Evolutionary conservation across 1,140 invertebrate species (phyloP).

Genomic region (Phymorhynchus buccinoides): DNA sequence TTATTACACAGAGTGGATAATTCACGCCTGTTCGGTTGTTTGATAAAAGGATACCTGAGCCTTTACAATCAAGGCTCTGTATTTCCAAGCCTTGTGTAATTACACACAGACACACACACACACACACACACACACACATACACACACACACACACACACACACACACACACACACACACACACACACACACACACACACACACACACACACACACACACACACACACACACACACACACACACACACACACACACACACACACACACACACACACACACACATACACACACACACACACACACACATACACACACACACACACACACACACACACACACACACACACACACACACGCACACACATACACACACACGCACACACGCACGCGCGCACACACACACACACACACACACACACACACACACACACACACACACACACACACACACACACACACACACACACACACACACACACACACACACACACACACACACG

Average conservation of each 20-base stretch:
- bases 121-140: too few relatives aligned
- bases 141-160: too few relatives aligned
- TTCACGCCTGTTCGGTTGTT: too few relatives aligned
- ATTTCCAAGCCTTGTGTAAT: too few relatives aligned
- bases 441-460: constrained; percentile 17
- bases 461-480: not conserved
- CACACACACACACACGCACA: constrained; percentile 9
- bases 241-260: constrained; percentile 10
- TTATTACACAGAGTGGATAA: too few relatives aligned
- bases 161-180: too few relatives aligned
- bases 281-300: not conserved
- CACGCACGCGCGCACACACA: not conserved
- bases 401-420: not conserved
- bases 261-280: not conserved
- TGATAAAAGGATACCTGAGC: too few relatives aligned
- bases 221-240: constrained; percentile 6
- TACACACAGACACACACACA: too few relatives aligned
- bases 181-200: too few relatives aligned
- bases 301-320: not conserved
- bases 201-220: not conserved
- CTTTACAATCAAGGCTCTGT: too few relatives aligned
- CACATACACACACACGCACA: not conserved
- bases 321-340: constrained; percentile 13
- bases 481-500: not conserved
- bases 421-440: not conserved